Base-by-base conservation (phyloP, 2,113 vertebrate genomes). In the Lonchura striata region DNA sequence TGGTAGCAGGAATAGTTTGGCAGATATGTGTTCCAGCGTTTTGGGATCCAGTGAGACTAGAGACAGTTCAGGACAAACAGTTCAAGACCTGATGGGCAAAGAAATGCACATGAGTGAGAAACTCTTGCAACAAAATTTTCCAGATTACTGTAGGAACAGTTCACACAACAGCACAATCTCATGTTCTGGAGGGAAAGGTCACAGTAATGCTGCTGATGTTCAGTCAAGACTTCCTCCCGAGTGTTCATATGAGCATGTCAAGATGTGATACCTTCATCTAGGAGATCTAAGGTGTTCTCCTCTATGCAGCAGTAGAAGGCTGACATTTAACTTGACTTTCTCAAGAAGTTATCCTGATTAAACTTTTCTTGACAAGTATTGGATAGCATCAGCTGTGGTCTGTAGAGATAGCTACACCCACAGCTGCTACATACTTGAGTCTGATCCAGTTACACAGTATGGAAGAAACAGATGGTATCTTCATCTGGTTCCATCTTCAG, bases 381-480 rank as follows among this genome's bases (percentile, higher is more conserved):
- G 84, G n/a, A 47, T 76, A 90, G 63, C 74, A 82, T 91, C 69
- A 95, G 53, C 78, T 95, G 77, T 82, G 82, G 22, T 77, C 78
- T 87, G 10, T 85, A 84, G 89, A 87, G 59, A 42, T 50, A 85
- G 70, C 66, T 95, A 79, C 81, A 90, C 46, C 59, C 35, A 2
- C 90, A 95, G 65, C 33, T 92, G 77, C 84, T 92, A 42, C 70
- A 82, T 96, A 72, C 53, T 94, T 96, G 94, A 92, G 70, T 82
- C 61, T 91, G 66, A 95, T 95, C 91, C 86, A 87, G 84, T 94
- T 94, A 92, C 81, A 76, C n/a, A 53, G 53, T 91, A 39, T n/a
- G 21, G 56, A 31, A 96, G 83, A 95, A 96, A 91, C 91, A 96
- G 95, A 94, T 95, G 95, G 91, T 91, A 80, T 95, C 94, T 95